Evolutionary conservation across 2,797 vertebrate species (phyloP).

Genomic region (Nannoperca obscura): DNA sequence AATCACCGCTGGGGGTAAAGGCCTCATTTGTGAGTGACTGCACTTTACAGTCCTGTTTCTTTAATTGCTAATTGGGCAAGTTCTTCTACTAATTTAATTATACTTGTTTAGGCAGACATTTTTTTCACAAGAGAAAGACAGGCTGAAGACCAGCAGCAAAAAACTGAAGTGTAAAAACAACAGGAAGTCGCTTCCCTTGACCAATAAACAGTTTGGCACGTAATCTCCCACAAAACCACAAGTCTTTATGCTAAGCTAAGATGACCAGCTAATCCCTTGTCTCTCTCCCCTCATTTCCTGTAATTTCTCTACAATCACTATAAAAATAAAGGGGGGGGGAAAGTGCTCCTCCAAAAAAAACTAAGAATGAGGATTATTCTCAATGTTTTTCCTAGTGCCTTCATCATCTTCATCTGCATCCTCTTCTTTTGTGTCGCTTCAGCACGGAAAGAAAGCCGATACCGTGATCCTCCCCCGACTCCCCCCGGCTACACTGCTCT

Average conservation of each 20-base stretch:
- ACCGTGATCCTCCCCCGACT: conserved; percentile 95
- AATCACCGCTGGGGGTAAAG: conserved; percentile 90
- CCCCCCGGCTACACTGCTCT: conserved; percentile 97
- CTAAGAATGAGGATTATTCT: fast-evolving
- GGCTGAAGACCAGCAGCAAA: background rate
- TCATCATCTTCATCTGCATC: background rate
- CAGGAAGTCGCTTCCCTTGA: too few species aligned
- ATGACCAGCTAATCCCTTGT: too few species aligned
- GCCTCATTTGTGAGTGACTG: conserved; percentile 88
- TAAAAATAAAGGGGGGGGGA: background rate
- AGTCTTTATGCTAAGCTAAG: too few species aligned
- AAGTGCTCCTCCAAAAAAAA: background rate
- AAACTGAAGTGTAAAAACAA: background rate
- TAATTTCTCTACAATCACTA: background rate
- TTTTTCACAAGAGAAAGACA: background rate
- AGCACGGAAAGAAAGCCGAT: conserved; percentile 96
- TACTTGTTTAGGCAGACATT: background rate
- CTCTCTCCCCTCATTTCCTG: background rate
- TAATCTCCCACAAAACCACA: too few species aligned
- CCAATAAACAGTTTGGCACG: too few species aligned
- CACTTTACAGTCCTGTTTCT: conserved; percentile 1
- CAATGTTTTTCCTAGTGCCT: background rate
- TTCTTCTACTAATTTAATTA: background rate
- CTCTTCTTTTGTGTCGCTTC: conserved; percentile 20
- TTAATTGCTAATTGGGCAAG: background rate